phyloP scores from a whole-genome alignment of 2,888 invertebrate species.

The Metalampra italica region DNA sequence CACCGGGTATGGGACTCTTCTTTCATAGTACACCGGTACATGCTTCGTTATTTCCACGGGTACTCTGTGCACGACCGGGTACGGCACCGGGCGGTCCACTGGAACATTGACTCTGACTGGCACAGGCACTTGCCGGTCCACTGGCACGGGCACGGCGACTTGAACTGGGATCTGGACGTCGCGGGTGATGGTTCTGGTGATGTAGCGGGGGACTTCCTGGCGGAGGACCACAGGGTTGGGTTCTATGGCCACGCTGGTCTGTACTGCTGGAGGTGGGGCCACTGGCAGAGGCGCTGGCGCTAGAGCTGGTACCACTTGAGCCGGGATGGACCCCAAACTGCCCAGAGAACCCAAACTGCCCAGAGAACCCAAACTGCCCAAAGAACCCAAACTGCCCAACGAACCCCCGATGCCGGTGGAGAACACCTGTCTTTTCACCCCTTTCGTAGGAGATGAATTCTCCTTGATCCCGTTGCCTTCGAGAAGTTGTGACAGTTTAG shows the following conservation, averaged over 20 bases:
- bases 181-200: slow-evolving; percentile 66
- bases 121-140: slow-evolving; percentile 52
- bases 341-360: too few relatives aligned
- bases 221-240: slow-evolving; percentile 67
- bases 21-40: slow-evolving; percentile 71
- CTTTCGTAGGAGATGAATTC: slow-evolving; percentile 43
- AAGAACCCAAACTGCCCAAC: not conserved
- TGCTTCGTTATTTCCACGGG: slow-evolving; percentile 47
- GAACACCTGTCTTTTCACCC: slow-evolving; percentile 53
- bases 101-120: slow-evolving; percentile 73
- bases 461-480: slow-evolving; percentile 58
- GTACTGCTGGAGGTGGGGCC: slow-evolving; percentile 36
- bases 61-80: slow-evolving; percentile 67
- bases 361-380: too few relatives aligned
- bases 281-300: slow-evolving; percentile 29
- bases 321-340: slow-evolving; percentile 3
- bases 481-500: slow-evolving; percentile 53
- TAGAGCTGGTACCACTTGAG: slow-evolving; percentile 17
- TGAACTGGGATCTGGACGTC: slow-evolving; percentile 51
- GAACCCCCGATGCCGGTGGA: slow-evolving; percentile 22
- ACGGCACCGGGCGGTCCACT: slow-evolving; percentile 66
- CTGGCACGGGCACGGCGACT: slow-evolving; percentile 38
- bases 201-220: slow-evolving; percentile 65
- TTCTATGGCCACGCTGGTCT: slow-evolving; percentile 57
- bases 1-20: slow-evolving; percentile 62